A percentile compares a stretch with the other conserved stretches of the same genome.
phyloP scores from a whole-genome alignment of 2,888 invertebrate genomes.

The Labia minor region DNA sequence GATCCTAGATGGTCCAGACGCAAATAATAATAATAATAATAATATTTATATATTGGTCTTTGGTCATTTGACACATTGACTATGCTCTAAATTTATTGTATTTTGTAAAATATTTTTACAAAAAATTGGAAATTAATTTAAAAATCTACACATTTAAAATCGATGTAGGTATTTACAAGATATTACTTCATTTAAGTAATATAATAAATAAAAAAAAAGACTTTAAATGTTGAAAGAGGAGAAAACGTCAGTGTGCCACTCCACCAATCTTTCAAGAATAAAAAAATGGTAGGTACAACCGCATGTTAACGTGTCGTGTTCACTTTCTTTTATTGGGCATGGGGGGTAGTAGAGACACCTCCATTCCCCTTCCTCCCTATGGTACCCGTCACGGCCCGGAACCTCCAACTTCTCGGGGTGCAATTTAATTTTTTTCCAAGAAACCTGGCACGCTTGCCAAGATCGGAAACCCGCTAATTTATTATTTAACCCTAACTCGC shows the following conservation, averaged over 20 bases:
- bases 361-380: neutral
- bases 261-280: neutral
- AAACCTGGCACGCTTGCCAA: constrained; percentile 13
- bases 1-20: too few species aligned
- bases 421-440: neutral
- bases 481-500: neutral
- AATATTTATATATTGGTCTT: too few species aligned
- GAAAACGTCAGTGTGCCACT: neutral
- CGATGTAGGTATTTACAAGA: too few species aligned
- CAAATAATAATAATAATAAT: too few species aligned
- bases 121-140: too few species aligned
- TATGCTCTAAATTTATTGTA: too few species aligned
- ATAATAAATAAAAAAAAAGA: neutral
- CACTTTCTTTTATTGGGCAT: neutral
- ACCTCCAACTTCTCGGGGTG: neutral
- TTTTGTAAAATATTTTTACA: too few species aligned
- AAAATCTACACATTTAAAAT: too few species aligned
- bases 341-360: neutral
- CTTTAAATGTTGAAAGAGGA: neutral
- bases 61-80: too few species aligned
- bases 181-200: too few species aligned
- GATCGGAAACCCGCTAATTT: neutral
- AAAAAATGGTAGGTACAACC: neutral
- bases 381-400: constrained; percentile 13
- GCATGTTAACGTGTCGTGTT: constrained; percentile 13